Evolutionary conservation across 2,113 vertebrate species (phyloP).

Genomic region (Silurus glanis): DNA sequence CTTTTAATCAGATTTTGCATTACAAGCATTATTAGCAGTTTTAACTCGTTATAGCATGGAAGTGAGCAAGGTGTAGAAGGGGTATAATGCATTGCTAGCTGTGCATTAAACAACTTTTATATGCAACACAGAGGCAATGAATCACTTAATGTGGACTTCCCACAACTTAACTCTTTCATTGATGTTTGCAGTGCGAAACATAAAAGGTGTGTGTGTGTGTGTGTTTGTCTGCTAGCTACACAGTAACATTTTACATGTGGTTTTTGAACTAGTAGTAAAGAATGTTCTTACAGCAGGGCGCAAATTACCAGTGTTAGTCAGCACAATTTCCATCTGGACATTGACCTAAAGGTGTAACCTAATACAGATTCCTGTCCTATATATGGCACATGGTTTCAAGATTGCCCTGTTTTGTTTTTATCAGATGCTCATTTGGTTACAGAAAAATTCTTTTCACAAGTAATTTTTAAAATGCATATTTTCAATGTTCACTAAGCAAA

Average conservation of each 20-base stretch:
- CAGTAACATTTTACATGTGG: not conserved
- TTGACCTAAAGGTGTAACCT: not conserved
- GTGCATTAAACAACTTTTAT: too few relatives aligned
- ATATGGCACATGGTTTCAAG: not conserved
- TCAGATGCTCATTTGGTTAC: not conserved
- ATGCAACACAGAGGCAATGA: too few relatives aligned
- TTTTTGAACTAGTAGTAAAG: not conserved
- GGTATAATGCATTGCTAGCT: too few relatives aligned
- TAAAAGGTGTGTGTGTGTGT: not conserved
- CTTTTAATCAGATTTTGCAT: too few relatives aligned
- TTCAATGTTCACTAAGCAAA: not conserved
- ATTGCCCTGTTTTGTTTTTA: not conserved
- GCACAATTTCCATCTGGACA: not conserved
- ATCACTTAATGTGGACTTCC: too few relatives aligned
- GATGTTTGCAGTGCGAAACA: too few relatives aligned
- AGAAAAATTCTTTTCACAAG: not conserved
- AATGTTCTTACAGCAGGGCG: not conserved
- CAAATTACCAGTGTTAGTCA: not conserved
- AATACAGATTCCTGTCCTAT: not conserved
- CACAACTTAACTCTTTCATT: too few relatives aligned
- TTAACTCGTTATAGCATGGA: too few relatives aligned
- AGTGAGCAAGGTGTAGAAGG: too few relatives aligned
- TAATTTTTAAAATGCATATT: not conserved
- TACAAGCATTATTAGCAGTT: too few relatives aligned
- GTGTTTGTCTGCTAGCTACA: not conserved